Evolutionary conservation across 2,797 vertebrate species (phyloP).

Genomic region (Oryzias sinensis): DNA sequence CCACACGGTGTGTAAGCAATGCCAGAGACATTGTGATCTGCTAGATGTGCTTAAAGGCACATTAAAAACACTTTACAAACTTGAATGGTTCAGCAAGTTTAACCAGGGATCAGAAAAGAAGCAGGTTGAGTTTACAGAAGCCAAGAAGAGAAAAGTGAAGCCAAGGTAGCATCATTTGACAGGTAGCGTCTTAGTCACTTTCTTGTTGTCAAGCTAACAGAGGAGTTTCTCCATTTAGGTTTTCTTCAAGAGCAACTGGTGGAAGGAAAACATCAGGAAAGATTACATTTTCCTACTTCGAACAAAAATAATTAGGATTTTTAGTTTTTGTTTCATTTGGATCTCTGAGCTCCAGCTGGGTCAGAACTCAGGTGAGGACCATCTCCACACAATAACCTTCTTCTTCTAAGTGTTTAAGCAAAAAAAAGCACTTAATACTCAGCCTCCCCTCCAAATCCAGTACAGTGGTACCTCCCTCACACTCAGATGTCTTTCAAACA

Average conservation of each 20-base stretch:
- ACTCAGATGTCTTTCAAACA: slow-evolving; percentile 95
- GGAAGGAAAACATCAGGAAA: slow-evolving; percentile 30
- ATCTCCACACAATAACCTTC: too few species aligned
- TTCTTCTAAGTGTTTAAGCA: slow-evolving; percentile 91
- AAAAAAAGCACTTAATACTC: slow-evolving; percentile 73
- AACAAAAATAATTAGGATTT: slow-evolving; percentile 70
- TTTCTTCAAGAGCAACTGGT: slow-evolving; percentile 61
- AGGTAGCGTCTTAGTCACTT: slow-evolving; percentile 37
- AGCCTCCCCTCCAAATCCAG: slow-evolving; percentile 41
- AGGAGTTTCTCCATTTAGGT: slow-evolving; percentile 55
- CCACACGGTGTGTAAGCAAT: slow-evolving; percentile 96
- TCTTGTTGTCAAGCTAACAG: slow-evolving; percentile 52
- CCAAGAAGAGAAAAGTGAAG: slow-evolving; percentile 28
- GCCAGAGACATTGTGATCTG: slow-evolving; percentile 99
- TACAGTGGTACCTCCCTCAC: slow-evolving; percentile 61
- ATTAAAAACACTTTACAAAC: slow-evolving; percentile 99
- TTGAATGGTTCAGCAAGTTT: slow-evolving; percentile 99
- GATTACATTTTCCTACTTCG: too few species aligned
- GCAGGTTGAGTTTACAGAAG: slow-evolving; percentile 82
- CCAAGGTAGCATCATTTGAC: too few species aligned
- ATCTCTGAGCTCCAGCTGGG: slow-evolving; percentile 58
- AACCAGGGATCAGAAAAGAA: slow-evolving; percentile 94
- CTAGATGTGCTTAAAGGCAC: slow-evolving; percentile 95
- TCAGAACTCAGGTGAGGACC: slow-evolving; percentile 49
- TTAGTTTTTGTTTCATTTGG: slow-evolving; percentile 42